These are phyloP conservation scores for Syrista parreyssii DNA, from an alignment of 2,888 invertebrate genomes.

Conservation along the genomic window DNA sequence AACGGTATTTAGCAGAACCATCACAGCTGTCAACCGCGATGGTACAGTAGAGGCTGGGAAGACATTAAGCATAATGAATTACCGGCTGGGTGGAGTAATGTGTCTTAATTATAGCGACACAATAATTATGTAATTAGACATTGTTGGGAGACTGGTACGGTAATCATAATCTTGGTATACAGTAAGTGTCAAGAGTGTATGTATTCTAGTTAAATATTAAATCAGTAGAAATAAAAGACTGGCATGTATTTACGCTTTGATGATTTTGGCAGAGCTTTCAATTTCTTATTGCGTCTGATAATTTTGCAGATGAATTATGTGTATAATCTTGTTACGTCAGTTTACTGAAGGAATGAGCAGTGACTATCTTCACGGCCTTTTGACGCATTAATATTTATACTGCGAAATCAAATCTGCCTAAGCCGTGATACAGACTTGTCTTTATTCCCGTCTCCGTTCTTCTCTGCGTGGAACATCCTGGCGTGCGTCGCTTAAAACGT, in stretches of 20 bases:
- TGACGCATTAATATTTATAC: slow-evolving; percentile 53
- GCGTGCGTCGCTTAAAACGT: slow-evolving; percentile 42
- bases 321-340: not conserved
- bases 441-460: slow-evolving; percentile 4
- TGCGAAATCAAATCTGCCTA: slow-evolving; percentile 44
- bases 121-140: slow-evolving; percentile 65
- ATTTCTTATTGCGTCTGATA: not conserved
- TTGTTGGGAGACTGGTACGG: slow-evolving; percentile 58
- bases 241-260: not conserved
- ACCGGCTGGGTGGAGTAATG: slow-evolving; percentile 59
- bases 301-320: not conserved
- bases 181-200: not conserved
- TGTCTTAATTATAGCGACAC: slow-evolving; percentile 62
- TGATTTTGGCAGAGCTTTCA: not conserved
- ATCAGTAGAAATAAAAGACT: not conserved
- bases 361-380: not conserved
- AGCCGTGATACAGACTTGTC: slow-evolving; percentile 23
- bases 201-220: not conserved
- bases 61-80: slow-evolving; percentile 65
- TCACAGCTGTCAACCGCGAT: slow-evolving; percentile 58
- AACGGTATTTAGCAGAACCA: slow-evolving; percentile 57
- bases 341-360: not conserved
- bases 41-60: slow-evolving; percentile 56
- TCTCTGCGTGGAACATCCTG: slow-evolving; percentile 32
- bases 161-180: slow-evolving; percentile 47